Conservation (phyloP, 2,797 vertebrate species). For the Sphenodon punctatus region DNA sequence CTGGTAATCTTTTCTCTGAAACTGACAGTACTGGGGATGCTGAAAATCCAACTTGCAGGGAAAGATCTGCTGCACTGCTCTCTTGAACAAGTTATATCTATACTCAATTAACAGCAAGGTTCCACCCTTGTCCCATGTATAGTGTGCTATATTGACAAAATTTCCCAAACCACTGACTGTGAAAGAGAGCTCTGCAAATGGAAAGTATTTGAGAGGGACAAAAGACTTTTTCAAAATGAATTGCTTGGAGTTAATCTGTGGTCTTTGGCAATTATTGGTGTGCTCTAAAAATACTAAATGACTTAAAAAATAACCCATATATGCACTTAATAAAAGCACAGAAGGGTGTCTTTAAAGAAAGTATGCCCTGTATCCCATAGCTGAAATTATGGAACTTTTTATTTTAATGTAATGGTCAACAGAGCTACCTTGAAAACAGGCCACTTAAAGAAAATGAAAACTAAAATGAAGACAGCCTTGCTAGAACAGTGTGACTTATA, state of each 20-base stretch:
- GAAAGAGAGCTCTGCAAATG: not conserved
- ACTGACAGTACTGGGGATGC: not conserved
- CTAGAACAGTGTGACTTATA: not conserved
- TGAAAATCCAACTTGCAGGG: not conserved
- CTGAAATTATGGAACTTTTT: not conserved
- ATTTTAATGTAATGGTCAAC: no score
- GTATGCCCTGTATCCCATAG: not conserved
- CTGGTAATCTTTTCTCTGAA: constrained; percentile 21
- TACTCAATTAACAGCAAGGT: not conserved
- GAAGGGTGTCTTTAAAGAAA: no score
- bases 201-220: not conserved
- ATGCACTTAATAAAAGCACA: no score
- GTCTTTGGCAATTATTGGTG: no score
- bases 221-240: not conserved
- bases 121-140: not conserved
- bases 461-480: no score
- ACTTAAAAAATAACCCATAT: no score
- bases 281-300: no score
- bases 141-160: not conserved
- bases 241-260: not conserved
- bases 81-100: not conserved
- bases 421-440: not conserved
- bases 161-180: not conserved
- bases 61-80: accelerated
- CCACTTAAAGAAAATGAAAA: no score